Base-by-base conservation (phyloP, 2,113 vertebrate genomes). In the Vireo altiloquus region DNA sequence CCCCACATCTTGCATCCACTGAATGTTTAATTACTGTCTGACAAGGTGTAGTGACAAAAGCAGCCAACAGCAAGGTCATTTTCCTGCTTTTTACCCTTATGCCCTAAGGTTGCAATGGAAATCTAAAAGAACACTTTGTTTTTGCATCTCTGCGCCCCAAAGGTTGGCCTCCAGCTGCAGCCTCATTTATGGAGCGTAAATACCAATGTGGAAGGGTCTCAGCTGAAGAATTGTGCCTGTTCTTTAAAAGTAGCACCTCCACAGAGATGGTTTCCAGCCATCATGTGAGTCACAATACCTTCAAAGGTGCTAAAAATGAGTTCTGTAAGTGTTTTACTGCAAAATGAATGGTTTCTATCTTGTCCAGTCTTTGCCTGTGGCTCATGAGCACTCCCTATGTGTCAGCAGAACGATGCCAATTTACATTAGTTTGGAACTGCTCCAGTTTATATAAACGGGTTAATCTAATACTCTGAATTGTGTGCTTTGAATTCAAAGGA, bases 211-310 rank as follows among this genome's bases (percentile, higher is more conserved):
- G 54, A 75, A 87, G 13, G 19, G 21, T 30, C 56, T 42, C 54
- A 16, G 81, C 22, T 30, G 15, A 15, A 5, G 16, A 46, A 27
- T 1, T 1, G 2, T 57, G 76, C 50, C 39, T 22, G 11, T 19
- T 40, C 54, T 33, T 25, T 6, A 13, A 53, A 14, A 86, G 53
- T 11, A 44, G 28, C 54, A 20, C 12, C 7, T 33, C 80, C 64
- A 19, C 35, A 4, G 25, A 2, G 6, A 6, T 21, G 12, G 10
- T 28, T 60, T 21, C 50, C 35, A 2, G 2, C 50, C 10, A 28
- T 18, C 21, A 2, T 0, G 6, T 7, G 52, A 44, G 49, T 31
- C 59, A 49, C 39, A 7, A 19, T 10, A 0, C 33, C 28, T 60
- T 13, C 14, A 16, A 27, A 40, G 37, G 22, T 3, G 25, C 28